Conservation (phyloP, 2,888 invertebrate genomes). For the Ypsolopha sequella region DNA sequence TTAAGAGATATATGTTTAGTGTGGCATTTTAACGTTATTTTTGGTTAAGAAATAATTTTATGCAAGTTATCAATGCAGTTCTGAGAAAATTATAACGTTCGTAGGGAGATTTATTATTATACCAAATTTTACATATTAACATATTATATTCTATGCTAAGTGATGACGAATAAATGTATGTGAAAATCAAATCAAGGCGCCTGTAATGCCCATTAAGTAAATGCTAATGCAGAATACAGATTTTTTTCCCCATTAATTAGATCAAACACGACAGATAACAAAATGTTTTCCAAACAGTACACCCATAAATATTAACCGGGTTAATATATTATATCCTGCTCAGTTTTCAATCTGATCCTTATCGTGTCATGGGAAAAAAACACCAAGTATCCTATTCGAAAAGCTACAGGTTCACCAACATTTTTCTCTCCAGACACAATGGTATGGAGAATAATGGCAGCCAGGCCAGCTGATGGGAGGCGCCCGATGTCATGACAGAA, state of each 20-base stretch:
- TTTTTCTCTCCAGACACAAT: constrained; percentile 39
- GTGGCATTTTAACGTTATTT: too few relatives aligned
- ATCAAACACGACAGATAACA: constrained; percentile 12
- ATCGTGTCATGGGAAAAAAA: constrained; percentile 36
- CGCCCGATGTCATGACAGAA: constrained; percentile 61
- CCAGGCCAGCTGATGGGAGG: constrained; percentile 71
- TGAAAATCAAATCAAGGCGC: constrained; percentile 6
- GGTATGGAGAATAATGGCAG: constrained; percentile 55
- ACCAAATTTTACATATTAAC: too few relatives aligned
- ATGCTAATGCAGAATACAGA: constrained; percentile 5
- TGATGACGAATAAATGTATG: constrained; percentile 6
- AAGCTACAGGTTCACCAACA: constrained; percentile 42
- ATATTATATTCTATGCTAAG: neutral
- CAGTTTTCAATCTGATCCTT: constrained; percentile 29
- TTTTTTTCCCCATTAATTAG: constrained; percentile 8
- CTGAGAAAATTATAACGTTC: constrained; percentile 2
- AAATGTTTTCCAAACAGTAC: constrained; percentile 9
- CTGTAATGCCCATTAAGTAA: constrained; percentile 6
- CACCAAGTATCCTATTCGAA: constrained; percentile 31
- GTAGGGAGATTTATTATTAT: constrained; percentile 5
- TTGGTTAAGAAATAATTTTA: too few relatives aligned
- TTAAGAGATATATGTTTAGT: constrained; percentile 29
- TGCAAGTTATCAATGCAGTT: too few relatives aligned
- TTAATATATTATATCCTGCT: constrained; percentile 30
- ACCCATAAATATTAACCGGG: constrained; percentile 29